Base-by-base conservation (phyloP, 2,888 invertebrate species). In the Falcaria lacertinaria region DNA sequence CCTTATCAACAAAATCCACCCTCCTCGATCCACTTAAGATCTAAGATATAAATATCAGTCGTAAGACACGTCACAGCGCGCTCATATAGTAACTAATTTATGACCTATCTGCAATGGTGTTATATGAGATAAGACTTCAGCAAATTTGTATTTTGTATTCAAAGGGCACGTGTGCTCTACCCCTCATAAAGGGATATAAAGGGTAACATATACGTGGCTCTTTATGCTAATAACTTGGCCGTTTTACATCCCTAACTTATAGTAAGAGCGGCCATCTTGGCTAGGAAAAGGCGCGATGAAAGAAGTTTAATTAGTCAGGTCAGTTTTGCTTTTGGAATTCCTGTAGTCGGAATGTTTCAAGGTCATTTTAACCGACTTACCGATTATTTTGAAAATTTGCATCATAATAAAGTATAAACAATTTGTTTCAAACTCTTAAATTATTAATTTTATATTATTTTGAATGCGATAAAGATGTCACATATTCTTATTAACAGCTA, bases 201-300 rank as follows among this genome's bases (percentile, higher is more conserved):
- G 22, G 37, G 37, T 37, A 15, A 22, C 25, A 19, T 22, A 22
- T 15, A 15, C 37, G 14, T 22, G 37, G 25, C 7, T 25, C 28
- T 28, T 22, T 37, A 37, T 37, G 37, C 25, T 22, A 37, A 37
- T 37, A 37, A 37, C 37, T 37, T 15, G 22, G 25, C 37, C 37
- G 11, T 37, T 37, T 37, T 15, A 25, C 14, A 37, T 14, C 8
- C 37, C 15, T 36, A 22, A 14, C 22, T 25, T 14, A 37, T 22
- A 14, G 14, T 5, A 15, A 22, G 22, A 22, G 4, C 1, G 37
- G 11, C n/a, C n/a, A n/a, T n/a, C n/a, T n/a, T n/a, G n/a, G n/a
- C n/a, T n/a, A n/a, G n/a, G n/a, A n/a, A n/a, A n/a, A n/a, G n/a
- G n/a, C n/a, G n/a, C n/a, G n/a, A n/a, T n/a, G n/a, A n/a, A n/a